phyloP scores from a whole-genome alignment of 30 jellyfish, hydroid and myxozoan genomes.

The Pelagia noctiluca region DNA sequence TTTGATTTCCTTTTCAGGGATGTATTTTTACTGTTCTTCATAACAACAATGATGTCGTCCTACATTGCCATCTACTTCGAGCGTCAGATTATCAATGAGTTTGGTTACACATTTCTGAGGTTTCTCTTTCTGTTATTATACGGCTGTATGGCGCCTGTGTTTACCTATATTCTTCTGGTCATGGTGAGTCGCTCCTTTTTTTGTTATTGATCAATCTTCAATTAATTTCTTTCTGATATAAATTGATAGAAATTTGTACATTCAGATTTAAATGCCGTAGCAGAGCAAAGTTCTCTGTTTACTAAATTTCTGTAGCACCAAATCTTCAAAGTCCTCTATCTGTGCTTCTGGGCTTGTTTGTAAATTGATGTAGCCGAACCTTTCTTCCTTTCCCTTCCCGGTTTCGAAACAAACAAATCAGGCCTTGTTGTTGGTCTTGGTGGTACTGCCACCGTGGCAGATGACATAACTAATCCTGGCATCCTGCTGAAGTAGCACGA shows the following conservation, averaged over 20 bases:
- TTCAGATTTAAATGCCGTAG: not conserved
- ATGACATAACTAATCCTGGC: no score
- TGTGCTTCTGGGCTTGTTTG: no score
- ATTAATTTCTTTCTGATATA: not conserved
- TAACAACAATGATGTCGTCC: constrained; percentile 50
- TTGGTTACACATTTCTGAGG: constrained; percentile 71
- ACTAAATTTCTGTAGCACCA: no score
- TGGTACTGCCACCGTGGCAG: no score
- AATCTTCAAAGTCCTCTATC: no score
- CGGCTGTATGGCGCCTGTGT: constrained; percentile 73
- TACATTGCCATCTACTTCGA: constrained; percentile 81
- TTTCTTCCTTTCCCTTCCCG: no score
- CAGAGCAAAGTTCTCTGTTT: no score
- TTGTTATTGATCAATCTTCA: not conserved
- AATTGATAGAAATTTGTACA: no score
- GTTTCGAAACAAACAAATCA: no score
- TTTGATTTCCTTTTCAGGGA: constrained; percentile 70
- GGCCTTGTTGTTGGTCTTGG: no score
- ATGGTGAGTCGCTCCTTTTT: constrained; percentile 58
- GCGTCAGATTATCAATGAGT: constrained; percentile 42
- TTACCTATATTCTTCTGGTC: constrained; percentile 70
- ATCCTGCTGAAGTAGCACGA: no score
- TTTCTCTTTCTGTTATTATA: constrained; percentile 71
- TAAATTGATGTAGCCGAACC: no score
- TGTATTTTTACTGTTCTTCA: constrained; percentile 65